Evolutionary conservation across 1,140 invertebrate species (phyloP).

Genomic region (Micrasema minimum): DNA sequence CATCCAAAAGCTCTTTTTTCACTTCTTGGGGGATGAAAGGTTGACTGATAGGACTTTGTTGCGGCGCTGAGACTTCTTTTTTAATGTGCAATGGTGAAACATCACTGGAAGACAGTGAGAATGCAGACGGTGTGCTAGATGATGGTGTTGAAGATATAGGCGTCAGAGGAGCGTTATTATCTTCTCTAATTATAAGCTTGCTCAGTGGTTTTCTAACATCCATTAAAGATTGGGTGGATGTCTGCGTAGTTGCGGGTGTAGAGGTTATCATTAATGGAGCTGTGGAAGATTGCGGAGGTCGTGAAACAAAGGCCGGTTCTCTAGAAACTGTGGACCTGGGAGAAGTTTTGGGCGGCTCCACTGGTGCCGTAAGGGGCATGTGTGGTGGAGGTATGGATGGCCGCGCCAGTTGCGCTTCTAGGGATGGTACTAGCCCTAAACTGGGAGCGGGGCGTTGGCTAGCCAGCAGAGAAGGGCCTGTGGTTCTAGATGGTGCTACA

Average conservation of each 20-base stretch:
- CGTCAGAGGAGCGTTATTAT: conserved; percentile 46
- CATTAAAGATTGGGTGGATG: conserved; percentile 64
- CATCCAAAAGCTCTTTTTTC: conserved; percentile 71
- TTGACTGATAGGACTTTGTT: conserved; percentile 65
- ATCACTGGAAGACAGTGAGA: conserved; percentile 46
- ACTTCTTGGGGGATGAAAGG: conserved; percentile 67
- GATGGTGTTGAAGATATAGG: conserved; percentile 55
- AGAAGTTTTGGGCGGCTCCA: conserved; percentile 67
- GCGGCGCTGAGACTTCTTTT: conserved; percentile 66
- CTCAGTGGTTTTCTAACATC: conserved; percentile 62
- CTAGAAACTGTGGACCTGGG: conserved; percentile 56
- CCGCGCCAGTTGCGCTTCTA: conserved; percentile 78
- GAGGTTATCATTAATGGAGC: conserved; percentile 54
- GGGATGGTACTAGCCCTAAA: conserved; percentile 75
- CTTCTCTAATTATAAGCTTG: conserved; percentile 54
- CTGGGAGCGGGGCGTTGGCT: conserved; percentile 69
- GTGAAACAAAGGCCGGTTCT: conserved; percentile 69
- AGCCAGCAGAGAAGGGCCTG: conserved; percentile 60
- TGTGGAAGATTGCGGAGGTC: conserved; percentile 54
- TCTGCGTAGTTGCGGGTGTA: conserved; percentile 56
- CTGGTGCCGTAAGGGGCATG: conserved; percentile 63
- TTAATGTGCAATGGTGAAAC: conserved; percentile 58
- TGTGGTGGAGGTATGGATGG: conserved; percentile 74
- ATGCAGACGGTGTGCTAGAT: conserved; percentile 48
- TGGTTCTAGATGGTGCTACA: conserved; percentile 63